A percentile compares a stretch with the other conserved stretches of the same genome.
Conservation (phyloP, 2,797 vertebrate genomes). For the Loris lydekkerianus region DNA sequence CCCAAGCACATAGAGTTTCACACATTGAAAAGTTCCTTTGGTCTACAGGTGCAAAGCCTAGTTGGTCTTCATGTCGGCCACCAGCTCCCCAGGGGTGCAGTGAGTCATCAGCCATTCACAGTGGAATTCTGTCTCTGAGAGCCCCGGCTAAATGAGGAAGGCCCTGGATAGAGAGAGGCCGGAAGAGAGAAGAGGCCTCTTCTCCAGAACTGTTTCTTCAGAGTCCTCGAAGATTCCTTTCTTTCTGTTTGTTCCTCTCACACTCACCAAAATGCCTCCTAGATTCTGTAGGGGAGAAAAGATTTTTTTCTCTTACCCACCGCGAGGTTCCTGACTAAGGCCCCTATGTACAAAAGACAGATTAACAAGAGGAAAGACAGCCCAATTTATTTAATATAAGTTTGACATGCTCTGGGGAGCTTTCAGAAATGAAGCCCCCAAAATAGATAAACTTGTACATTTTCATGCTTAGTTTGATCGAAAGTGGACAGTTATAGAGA, state of each 20-base stretch:
- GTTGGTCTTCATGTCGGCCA: neutral
- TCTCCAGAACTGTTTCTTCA: neutral
- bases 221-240: neutral
- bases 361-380: neutral
- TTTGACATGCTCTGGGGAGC: neutral
- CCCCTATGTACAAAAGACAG: neutral
- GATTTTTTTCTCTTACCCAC: neutral
- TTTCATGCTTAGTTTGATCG: too few species aligned
- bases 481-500: neutral
- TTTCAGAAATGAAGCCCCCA: neutral
- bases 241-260: neutral
- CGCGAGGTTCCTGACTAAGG: neutral
- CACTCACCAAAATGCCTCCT: neutral
- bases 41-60: neutral
- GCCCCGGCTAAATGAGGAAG: neutral
- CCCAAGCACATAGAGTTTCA: neutral
- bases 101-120: neutral
- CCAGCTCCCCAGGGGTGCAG: neutral
- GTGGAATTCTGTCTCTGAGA: neutral
- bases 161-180: neutral
- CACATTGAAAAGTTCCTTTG: neutral
- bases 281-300: neutral
- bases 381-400: neutral
- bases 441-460: neutral
- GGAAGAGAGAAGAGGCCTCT: accelerated